Evolutionary conservation across 2,113 vertebrate species (phyloP).

Genomic region (Siniperca knerii): DNA sequence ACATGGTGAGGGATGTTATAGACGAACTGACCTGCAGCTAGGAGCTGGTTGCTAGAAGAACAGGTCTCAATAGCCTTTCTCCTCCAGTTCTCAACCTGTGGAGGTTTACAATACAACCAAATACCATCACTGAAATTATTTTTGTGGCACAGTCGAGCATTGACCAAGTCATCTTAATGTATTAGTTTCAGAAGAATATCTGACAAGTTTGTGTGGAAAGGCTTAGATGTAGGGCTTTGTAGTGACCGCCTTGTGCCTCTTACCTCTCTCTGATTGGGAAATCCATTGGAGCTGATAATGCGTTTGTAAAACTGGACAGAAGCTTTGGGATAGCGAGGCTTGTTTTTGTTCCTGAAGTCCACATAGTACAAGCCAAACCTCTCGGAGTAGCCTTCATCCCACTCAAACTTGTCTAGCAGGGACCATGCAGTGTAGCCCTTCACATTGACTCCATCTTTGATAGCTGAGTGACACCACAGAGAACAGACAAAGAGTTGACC

Average conservation of each 20-base stretch:
- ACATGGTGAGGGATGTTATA: not conserved
- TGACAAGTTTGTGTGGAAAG: not conserved
- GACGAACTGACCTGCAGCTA: constrained; percentile 87
- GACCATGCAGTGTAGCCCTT: constrained; percentile 95
- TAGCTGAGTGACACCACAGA: constrained; percentile 81
- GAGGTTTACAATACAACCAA: constrained; percentile 16
- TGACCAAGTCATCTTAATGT: not conserved
- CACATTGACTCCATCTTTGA: constrained; percentile 92
- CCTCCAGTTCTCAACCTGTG: constrained; percentile 91
- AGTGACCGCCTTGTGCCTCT: not conserved
- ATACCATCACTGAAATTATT: not conserved
- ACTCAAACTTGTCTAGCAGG: constrained; percentile 95
- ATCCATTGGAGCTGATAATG: constrained; percentile 91
- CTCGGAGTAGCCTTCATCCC: constrained; percentile 93
- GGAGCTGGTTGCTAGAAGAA: constrained; percentile 88
- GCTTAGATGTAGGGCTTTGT: not conserved
- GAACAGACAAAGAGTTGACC: not conserved
- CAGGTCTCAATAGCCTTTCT: constrained; percentile 89
- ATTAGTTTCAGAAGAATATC: not conserved
- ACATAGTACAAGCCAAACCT: constrained; percentile 93
- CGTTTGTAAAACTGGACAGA: constrained; percentile 91
- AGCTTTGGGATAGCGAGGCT: constrained; percentile 92
- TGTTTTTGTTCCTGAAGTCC: constrained; percentile 90
- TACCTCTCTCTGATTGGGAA: constrained; percentile 92
- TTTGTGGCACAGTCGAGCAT: not conserved